phyloP scores from a whole-genome alignment of 2,797 vertebrate genomes.

The Cetoscarus ocellatus region DNA sequence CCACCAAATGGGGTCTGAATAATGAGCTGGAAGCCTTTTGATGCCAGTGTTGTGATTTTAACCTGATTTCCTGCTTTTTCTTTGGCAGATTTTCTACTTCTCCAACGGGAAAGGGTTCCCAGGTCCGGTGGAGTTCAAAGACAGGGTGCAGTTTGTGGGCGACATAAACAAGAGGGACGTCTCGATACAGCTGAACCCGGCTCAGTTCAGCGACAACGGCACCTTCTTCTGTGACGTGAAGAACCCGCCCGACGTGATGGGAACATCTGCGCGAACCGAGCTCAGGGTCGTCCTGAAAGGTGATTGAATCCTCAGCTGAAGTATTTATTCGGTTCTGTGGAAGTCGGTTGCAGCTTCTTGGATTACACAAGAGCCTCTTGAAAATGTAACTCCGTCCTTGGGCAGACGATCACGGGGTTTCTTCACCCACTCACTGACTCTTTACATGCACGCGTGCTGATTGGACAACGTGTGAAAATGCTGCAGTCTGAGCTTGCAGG shows the following conservation, averaged over 20 bases:
- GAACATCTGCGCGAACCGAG: constrained; percentile 85
- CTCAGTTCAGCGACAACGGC: constrained; percentile 93
- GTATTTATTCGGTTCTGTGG: neutral
- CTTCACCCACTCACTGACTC: constrained; percentile 31
- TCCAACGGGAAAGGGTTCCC: constrained; percentile 81
- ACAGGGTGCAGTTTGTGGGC: constrained; percentile 90
- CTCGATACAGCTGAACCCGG: constrained; percentile 90
- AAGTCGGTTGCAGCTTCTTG: neutral
- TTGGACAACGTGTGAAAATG: constrained; percentile 15
- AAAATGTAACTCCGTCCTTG: constrained; percentile 10
- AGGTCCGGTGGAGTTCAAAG: constrained; percentile 82
- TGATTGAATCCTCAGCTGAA: constrained; percentile 42
- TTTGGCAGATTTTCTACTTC: constrained; percentile 90
- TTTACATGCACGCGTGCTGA: constrained; percentile 1
- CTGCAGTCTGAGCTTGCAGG: neutral
- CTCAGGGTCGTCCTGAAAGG: constrained; percentile 93
- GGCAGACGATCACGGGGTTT: neutral
- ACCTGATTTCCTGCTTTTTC: neutral
- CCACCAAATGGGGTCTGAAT: neutral
- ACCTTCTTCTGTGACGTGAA: constrained; percentile 93
- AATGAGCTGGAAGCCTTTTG: neutral
- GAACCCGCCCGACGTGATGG: constrained; percentile 91
- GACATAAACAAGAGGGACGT: constrained; percentile 94
- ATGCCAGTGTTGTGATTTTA: neutral
- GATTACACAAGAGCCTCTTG: neutral